Conservation (phyloP, 2,113 vertebrate genomes). For the Patagioenas fasciata region DNA sequence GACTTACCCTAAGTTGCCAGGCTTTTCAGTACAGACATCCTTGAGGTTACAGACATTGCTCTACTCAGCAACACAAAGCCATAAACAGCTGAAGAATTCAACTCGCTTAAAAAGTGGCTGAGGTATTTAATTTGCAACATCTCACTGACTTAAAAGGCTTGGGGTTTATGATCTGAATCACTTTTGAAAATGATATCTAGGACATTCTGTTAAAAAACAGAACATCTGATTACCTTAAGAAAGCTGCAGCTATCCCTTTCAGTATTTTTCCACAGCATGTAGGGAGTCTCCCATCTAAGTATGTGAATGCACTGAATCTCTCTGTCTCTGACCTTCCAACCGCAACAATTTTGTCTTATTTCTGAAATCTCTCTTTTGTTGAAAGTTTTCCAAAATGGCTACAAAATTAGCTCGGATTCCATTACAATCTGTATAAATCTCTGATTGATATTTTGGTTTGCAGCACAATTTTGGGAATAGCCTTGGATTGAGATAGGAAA, state of each 20-base stretch:
- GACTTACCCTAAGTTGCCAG: not conserved
- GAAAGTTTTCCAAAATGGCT: not conserved
- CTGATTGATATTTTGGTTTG: not conserved
- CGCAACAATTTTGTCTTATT: not conserved
- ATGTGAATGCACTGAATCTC: not conserved
- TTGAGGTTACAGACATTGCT: not conserved
- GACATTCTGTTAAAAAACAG: not conserved
- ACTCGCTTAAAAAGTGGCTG: not conserved
- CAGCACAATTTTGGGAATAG: not conserved
- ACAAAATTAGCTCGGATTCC: not conserved
- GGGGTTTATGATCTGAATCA: not conserved
- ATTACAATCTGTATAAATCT: not conserved
- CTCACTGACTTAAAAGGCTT: not conserved
- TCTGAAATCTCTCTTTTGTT: not conserved
- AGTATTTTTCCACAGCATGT: not conserved
- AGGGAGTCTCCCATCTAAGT: not conserved
- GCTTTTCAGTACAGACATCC: not conserved
- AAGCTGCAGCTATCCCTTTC: not conserved
- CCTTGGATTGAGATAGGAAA: not conserved
- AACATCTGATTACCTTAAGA: not conserved
- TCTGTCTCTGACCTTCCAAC: not conserved
- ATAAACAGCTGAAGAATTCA: slow-evolving; percentile 20
- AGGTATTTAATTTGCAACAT: not conserved
- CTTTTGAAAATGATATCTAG: not conserved
- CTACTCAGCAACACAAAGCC: not conserved